Percentiles rank a stretch among this genome's conserved stretches.
Conservation (phyloP, 2,797 vertebrate genomes). For the Diplodus sargus region DNA sequence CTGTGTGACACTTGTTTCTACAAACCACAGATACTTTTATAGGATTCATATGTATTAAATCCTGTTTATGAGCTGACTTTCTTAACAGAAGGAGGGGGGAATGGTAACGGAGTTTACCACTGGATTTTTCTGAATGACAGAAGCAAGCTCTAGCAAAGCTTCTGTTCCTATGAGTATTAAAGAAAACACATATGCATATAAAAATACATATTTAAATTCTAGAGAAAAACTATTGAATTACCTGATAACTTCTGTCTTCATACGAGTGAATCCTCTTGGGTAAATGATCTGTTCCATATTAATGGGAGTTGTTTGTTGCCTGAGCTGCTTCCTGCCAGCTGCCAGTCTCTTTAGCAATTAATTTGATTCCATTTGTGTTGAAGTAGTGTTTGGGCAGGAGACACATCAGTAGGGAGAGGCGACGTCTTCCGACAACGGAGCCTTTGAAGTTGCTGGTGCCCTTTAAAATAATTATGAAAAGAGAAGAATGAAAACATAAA, state of each 20-base stretch:
- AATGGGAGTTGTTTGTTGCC: constrained; percentile 67
- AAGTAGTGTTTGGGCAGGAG: constrained; percentile 56
- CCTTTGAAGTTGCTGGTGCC: constrained; percentile 76
- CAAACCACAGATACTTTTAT: too few relatives aligned
- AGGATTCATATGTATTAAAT: too few relatives aligned
- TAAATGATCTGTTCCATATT: constrained; percentile 76
- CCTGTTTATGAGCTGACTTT: neutral
- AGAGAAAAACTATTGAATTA: constrained; percentile 58
- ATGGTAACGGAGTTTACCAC: too few relatives aligned
- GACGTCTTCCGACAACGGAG: constrained; percentile 57
- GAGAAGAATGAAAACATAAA: constrained; percentile 46
- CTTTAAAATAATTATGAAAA: constrained; percentile 82
- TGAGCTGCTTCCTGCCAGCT: constrained; percentile 68
- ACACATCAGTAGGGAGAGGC: constrained; percentile 66
- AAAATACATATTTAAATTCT: constrained; percentile 9
- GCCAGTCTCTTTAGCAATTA: constrained; percentile 72
- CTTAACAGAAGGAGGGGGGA: too few relatives aligned
- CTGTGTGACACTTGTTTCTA: too few relatives aligned
- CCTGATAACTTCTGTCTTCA: constrained; percentile 59
- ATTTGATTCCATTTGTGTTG: constrained; percentile 77
- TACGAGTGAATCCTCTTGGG: constrained; percentile 57
- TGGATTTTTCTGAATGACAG: neutral
- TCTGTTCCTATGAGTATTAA: neutral
- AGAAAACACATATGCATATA: neutral
- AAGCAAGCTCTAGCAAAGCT: too few relatives aligned